Percentiles rank a stretch among this genome's conserved stretches.
Evolutionary conservation across 2,797 vertebrate species (phyloP).

Genomic region (Pteropus rufus): DNA sequence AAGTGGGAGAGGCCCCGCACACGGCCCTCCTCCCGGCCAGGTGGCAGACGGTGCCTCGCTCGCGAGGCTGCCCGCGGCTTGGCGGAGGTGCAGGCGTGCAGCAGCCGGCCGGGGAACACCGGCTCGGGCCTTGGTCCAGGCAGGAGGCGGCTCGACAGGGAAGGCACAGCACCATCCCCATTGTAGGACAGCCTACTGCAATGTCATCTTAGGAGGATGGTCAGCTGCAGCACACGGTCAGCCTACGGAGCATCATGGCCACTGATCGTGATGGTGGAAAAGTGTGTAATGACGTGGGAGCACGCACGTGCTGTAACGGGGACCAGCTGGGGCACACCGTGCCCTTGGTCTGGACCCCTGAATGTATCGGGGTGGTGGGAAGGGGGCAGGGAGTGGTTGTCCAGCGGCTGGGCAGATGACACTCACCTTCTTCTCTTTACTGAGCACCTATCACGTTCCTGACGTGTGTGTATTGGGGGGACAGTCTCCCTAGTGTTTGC

Average conservation of each 20-base stretch:
- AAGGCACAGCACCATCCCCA: no score
- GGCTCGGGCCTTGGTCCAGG: neutral
- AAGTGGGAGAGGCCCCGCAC: neutral
- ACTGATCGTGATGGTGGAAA: neutral
- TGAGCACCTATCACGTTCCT: neutral
- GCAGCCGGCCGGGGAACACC: neutral
- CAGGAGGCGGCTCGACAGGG: no score
- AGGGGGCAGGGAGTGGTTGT: neutral
- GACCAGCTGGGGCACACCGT: neutral
- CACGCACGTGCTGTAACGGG: neutral
- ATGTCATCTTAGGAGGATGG: no score
- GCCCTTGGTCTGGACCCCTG: neutral
- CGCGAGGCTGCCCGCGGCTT: neutral
- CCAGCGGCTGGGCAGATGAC: neutral
- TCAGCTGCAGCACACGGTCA: neutral
- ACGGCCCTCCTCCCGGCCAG: neutral
- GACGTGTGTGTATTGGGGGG: rapidly evolving
- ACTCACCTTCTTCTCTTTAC: neutral
- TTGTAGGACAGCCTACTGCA: no score
- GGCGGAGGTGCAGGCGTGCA: neutral
- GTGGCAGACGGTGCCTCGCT: neutral
- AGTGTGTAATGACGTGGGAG: neutral
- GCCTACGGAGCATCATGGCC: neutral
- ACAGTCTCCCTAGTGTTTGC: neutral
- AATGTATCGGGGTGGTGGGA: rapidly evolving